Percentiles rank a stretch among this genome's conserved stretches.
Conservation (phyloP, 2,888 invertebrate species). For the Ceramica pisi region DNA sequence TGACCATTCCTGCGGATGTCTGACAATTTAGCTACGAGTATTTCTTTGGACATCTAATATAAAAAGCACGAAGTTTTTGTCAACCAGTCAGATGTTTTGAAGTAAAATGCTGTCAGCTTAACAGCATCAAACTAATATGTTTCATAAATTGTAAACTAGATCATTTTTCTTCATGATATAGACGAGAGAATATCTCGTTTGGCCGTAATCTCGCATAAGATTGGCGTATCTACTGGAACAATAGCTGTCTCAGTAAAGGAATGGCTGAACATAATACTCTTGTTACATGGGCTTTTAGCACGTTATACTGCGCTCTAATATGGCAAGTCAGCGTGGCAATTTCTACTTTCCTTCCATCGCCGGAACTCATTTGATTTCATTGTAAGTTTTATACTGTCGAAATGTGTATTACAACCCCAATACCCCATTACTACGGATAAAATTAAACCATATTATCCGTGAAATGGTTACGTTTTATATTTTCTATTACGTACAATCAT, state of each 20-base stretch:
- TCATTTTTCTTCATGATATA: constrained; percentile 40
- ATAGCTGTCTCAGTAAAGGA: constrained; percentile 69
- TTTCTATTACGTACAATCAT: constrained; percentile 56
- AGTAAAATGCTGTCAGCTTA: constrained; percentile 6
- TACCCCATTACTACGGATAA: constrained; percentile 39
- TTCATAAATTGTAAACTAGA: constrained; percentile 20
- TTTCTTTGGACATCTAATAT: background rate
- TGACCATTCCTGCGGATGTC: constrained; percentile 8
- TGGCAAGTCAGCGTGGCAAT: constrained; percentile 59
- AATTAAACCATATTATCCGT: constrained; percentile 47
- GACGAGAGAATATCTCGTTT: constrained; percentile 55
- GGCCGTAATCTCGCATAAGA: constrained; percentile 63
- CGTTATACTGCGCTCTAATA: constrained; percentile 65
- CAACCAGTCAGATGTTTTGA: background rate
- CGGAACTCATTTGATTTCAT: constrained; percentile 62
- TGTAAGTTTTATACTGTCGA: constrained; percentile 63
- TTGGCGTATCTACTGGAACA: constrained; percentile 69
- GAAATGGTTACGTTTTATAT: constrained; percentile 51
- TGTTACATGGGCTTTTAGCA: constrained; percentile 71
- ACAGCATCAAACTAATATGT: constrained; percentile 8
- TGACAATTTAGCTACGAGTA: constrained; percentile 7
- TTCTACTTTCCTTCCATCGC: constrained; percentile 58
- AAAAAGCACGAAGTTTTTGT: constrained; percentile 1
- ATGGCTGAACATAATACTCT: constrained; percentile 69
- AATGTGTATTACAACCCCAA: constrained; percentile 53